phyloP scores from a whole-genome alignment of 2,888 invertebrate species.

The Copidosoma aretas region DNA sequence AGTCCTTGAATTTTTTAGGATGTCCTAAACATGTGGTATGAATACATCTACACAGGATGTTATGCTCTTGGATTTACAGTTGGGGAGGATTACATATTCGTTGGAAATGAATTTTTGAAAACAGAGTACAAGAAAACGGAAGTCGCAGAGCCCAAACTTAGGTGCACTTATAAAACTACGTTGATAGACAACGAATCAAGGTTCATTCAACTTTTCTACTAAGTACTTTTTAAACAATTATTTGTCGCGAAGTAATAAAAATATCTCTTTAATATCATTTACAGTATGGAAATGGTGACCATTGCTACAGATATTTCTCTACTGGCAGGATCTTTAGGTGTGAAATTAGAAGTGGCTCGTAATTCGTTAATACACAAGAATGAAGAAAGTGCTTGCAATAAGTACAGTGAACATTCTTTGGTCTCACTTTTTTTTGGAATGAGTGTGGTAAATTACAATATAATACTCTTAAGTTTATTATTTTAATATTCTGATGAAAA shows the following conservation, averaged over 20 bases:
- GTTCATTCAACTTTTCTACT: constrained; percentile 11
- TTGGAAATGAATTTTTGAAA: constrained; percentile 29
- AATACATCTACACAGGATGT: constrained; percentile 40
- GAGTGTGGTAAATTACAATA: constrained; percentile 22
- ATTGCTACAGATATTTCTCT: constrained; percentile 30
- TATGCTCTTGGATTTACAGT: constrained; percentile 35
- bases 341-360: constrained; percentile 29
- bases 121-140: constrained; percentile 35
- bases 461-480: neutral
- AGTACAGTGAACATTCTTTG: constrained; percentile 17
- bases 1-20: constrained; percentile 23
- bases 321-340: constrained; percentile 23
- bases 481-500: neutral
- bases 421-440: constrained; percentile 11
- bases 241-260: neutral
- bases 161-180: constrained; percentile 29
- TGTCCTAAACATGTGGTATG: constrained; percentile 31
- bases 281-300: constrained; percentile 30
- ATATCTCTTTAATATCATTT: neutral
- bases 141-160: constrained; percentile 27
- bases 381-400: constrained; percentile 29
- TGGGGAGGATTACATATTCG: constrained; percentile 20
- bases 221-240: neutral
- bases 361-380: constrained; percentile 16
- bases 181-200: constrained; percentile 14